Percentiles rank a stretch among this genome's conserved stretches.
Evolutionary conservation across 2,797 vertebrate species (phyloP).

Genomic region (Crenichthys baileyi): DNA sequence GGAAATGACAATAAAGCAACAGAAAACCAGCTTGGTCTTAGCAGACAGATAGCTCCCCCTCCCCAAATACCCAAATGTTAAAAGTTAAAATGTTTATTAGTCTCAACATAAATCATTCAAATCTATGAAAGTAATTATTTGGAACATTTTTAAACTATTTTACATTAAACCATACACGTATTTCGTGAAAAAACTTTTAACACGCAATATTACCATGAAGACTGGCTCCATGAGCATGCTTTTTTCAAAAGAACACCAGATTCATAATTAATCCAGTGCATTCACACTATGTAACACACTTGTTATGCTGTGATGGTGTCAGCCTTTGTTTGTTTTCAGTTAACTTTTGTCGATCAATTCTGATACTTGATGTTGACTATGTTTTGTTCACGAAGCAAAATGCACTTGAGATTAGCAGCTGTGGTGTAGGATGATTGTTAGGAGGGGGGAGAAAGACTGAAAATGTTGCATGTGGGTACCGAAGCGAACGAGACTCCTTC

Average conservation of each 20-base stretch:
- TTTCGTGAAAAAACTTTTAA: constrained; percentile 55
- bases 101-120: constrained; percentile 43
- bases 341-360: constrained; percentile 81
- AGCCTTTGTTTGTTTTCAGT: constrained; percentile 81
- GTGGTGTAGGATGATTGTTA: constrained; percentile 58
- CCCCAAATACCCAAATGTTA: constrained; percentile 14
- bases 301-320: constrained; percentile 80
- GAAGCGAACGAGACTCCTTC: constrained; percentile 18
- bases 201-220: constrained; percentile 67
- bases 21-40: background rate
- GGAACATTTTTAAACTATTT: constrained; percentile 45
- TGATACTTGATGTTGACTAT: constrained; percentile 84
- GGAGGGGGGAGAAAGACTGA: background rate
- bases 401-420: constrained; percentile 86
- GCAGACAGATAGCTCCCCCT: too few species aligned
- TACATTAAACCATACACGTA: constrained; percentile 39
- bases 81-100: constrained; percentile 37
- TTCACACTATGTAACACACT: constrained; percentile 69
- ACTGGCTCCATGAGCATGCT: constrained; percentile 70
- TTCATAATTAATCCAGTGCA: constrained; percentile 55
- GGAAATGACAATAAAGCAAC: background rate
- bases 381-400: constrained; percentile 82
- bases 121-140: constrained; percentile 58
- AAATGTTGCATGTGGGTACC: background rate
- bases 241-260: constrained; percentile 48